phyloP scores from a whole-genome alignment of 2,888 invertebrate genomes.

The Imbricaverruca yamaguchii region DNA sequence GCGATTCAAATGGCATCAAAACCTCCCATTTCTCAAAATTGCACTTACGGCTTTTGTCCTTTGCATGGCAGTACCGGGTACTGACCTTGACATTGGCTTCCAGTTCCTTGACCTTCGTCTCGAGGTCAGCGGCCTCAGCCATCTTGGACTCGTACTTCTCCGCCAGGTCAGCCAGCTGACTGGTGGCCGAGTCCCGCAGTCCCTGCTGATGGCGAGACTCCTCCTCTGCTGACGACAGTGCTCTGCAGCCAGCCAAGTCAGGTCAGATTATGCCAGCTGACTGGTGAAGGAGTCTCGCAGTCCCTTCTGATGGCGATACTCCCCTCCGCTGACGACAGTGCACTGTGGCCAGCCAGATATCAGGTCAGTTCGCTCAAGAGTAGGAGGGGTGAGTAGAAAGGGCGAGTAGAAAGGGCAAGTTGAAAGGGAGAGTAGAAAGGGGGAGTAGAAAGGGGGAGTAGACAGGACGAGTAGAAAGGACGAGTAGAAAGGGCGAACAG shows the following conservation, averaged over 20 bases:
- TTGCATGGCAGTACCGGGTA: background rate
- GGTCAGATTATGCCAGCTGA: background rate
- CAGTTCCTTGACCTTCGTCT: background rate
- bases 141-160: slow-evolving; percentile 2
- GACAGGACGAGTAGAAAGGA: too few relatives aligned
- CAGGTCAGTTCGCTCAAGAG: too few relatives aligned
- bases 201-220: background rate
- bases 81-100: slow-evolving; percentile 3
- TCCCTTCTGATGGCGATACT: background rate
- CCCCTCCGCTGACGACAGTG: background rate
- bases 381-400: too few relatives aligned
- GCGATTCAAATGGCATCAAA: too few relatives aligned
- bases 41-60: too few relatives aligned
- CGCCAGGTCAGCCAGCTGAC: background rate
- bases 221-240: background rate
- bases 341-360: background rate
- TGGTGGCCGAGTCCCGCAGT: background rate
- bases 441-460: too few relatives aligned
- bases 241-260: slow-evolving; percentile 1
- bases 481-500: too few relatives aligned
- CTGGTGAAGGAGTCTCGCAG: background rate
- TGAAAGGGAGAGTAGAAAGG: too few relatives aligned
- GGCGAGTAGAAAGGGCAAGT: too few relatives aligned
- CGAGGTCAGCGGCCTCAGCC: background rate
- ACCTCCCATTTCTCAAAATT: too few relatives aligned